Evolutionary conservation across 2,113 vertebrate species (phyloP), one percentile per base, ranked within the genome.

Genomic region (Electrona antarctica): DNA sequence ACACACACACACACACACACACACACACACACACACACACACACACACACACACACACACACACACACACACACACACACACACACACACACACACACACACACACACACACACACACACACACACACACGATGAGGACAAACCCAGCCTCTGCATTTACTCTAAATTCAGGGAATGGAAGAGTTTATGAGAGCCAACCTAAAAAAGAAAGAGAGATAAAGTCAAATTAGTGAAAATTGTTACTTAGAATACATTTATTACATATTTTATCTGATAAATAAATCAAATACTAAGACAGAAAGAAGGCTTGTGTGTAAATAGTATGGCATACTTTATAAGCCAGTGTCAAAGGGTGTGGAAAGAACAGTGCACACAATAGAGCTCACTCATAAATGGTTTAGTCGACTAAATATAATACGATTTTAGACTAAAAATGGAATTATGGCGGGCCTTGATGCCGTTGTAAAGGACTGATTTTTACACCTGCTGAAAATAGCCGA

Each of bases 161-260:
- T 51, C 70, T 48, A 62, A 64, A 45, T 41, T 57, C n/a, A 57
- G 5, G n/a, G n/a, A 52, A 48, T 28, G 10, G 0, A 60, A 51
- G 66, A 10, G 45, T 85, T 88, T 85, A 90, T 29, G 78, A 85
- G 55, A 89, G 78, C 82, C 82, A 85, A 89, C 84, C 90, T 91
- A 59, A 29, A 78, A 11, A 59, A 60, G 4, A 8, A 15, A 67
- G 54, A 71, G 11, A 77, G 41, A 69, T 7, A 28, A 0, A 2
- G 3, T 41, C 33, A 41, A 0, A 11, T 88, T 54, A 86, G 67
- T 46, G 54, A 9, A 49, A 29, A 54, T 60, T 58, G n/a, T 14
- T 0, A n/a, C 14, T 13, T n/a, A 54, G 4, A 54, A 54, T 13
- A 13, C 6, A 52, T 52, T 12, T 52, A 52, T 52, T 12, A 10